Conservation (phyloP, 1,140 invertebrate genomes). For the Globodera rostochiensis region DNA sequence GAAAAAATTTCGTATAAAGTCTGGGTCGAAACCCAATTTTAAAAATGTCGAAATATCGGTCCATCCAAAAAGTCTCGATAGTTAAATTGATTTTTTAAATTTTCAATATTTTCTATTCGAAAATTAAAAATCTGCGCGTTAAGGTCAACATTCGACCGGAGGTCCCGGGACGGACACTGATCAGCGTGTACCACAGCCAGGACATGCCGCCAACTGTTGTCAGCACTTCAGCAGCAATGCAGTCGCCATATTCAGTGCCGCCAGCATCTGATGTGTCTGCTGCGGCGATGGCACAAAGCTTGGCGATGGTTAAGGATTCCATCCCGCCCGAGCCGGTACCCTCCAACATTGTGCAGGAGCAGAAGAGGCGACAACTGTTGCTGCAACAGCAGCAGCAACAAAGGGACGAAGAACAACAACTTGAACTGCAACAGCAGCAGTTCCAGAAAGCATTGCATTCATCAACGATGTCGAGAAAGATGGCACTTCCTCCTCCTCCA, state of each 20-base stretch:
- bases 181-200: constrained; percentile 58
- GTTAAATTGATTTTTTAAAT: too few relatives aligned
- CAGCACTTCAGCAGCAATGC: constrained; percentile 22
- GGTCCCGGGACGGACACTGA: constrained; percentile 49
- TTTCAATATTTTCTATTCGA: too few relatives aligned
- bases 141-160: constrained; percentile 57
- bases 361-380: constrained; percentile 21
- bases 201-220: constrained; percentile 41
- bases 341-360: constrained; percentile 19
- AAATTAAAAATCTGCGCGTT: constrained; percentile 21
- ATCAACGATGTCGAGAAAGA: neutral
- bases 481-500: neutral
- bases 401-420: neutral
- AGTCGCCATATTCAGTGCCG: neutral
- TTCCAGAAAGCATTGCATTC: neutral
- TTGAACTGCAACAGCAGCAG: constrained; percentile 5
- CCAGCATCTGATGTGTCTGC: neutral
- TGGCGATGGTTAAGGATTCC: constrained; percentile 43
- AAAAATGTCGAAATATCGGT: too few relatives aligned
- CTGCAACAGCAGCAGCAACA: constrained; percentile 2
- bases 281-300: constrained; percentile 2
- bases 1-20: too few relatives aligned
- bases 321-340: constrained; percentile 55
- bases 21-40: too few relatives aligned
- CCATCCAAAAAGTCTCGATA: too few relatives aligned